These are phyloP conservation scores for Cheirogaleus major DNA, from an alignment of 2,797 vertebrate species.

Conservation along the genomic window DNA sequence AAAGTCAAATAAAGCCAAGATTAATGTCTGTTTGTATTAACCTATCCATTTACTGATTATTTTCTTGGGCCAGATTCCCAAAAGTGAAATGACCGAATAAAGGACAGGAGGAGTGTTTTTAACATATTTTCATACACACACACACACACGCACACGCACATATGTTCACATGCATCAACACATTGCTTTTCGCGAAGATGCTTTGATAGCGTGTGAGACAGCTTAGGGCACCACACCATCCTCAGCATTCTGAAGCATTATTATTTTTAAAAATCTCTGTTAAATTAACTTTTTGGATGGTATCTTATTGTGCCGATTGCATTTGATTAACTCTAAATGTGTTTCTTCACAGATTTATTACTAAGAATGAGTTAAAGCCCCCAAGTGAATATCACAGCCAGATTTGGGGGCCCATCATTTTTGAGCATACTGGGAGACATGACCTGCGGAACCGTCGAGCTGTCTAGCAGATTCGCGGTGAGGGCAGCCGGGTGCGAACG, in stretches of 20 bases:
- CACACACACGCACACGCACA: not conserved
- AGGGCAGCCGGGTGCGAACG: not conserved
- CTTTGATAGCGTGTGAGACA: fast-evolving
- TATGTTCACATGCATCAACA: too few species aligned
- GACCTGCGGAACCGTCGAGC: conserved; percentile 48
- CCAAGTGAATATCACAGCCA: conserved; percentile 48
- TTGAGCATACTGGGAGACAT: conserved; percentile 41
- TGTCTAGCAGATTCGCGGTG: conserved; percentile 58
- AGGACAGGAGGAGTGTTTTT: not conserved
- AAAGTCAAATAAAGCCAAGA: not conserved
- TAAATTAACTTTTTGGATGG: not conserved
- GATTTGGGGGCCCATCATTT: conserved; percentile 57
- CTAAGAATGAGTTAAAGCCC: conserved; percentile 69
- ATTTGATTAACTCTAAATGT: not conserved
- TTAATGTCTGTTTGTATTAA: conserved; percentile 1
- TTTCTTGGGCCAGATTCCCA: not conserved
- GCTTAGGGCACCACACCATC: fast-evolving
- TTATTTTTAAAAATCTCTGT: not conserved
- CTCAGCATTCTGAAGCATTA: not conserved
- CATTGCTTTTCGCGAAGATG: not conserved
- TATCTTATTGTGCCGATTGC: not conserved
- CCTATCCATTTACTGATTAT: conserved; percentile 1
- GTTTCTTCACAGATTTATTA: conserved; percentile 48
- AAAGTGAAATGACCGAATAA: not conserved
- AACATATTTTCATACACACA: not conserved